Percentiles rank a stretch among this genome's conserved stretches.
phyloP scores from a whole-genome alignment of 2,797 vertebrate species.

The Trematomus bernacchii region DNA sequence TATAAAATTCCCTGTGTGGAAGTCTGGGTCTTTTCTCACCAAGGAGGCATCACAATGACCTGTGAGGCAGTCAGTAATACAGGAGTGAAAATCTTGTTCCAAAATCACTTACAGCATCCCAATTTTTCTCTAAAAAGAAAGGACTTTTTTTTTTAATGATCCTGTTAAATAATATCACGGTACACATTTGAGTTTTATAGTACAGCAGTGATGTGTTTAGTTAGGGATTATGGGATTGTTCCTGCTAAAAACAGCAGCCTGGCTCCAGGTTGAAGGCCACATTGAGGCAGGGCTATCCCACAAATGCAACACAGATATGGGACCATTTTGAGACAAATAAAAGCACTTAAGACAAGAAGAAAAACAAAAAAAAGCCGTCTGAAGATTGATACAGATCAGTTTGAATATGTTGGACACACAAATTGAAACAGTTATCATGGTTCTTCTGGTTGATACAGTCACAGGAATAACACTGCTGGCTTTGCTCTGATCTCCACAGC shows the following conservation, averaged over 20 bases:
- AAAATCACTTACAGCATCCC: neutral
- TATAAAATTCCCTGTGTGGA: conserved; percentile 44
- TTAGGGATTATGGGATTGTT: conserved; percentile 25
- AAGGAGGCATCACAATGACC: conserved; percentile 23
- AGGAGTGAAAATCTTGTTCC: neutral
- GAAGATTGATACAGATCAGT: neutral
- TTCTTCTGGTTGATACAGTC: conserved; percentile 26
- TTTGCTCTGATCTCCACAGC: conserved; percentile 17
- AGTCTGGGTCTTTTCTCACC: conserved; percentile 14
- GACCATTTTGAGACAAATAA: conserved; percentile 20
- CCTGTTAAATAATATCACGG: conserved; percentile 7
- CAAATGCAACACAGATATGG: conserved; percentile 26
- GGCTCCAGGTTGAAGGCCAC: conserved; percentile 63
- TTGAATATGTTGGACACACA: conserved; percentile 15
- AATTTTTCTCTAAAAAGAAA: no score
- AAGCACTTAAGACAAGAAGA: conserved; percentile 30
- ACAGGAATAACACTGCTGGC: conserved; percentile 41
- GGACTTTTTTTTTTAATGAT: neutral
- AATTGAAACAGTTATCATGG: conserved; percentile 1
- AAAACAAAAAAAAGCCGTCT: neutral
- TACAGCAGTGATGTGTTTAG: conserved; percentile 15
- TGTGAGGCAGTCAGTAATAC: conserved; percentile 22
- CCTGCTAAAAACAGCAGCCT: conserved; percentile 36
- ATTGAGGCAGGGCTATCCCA: conserved; percentile 40
- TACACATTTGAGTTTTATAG: neutral